Conservation (phyloP, 2,797 vertebrate species). For the Halcyon smyrnensis region DNA sequence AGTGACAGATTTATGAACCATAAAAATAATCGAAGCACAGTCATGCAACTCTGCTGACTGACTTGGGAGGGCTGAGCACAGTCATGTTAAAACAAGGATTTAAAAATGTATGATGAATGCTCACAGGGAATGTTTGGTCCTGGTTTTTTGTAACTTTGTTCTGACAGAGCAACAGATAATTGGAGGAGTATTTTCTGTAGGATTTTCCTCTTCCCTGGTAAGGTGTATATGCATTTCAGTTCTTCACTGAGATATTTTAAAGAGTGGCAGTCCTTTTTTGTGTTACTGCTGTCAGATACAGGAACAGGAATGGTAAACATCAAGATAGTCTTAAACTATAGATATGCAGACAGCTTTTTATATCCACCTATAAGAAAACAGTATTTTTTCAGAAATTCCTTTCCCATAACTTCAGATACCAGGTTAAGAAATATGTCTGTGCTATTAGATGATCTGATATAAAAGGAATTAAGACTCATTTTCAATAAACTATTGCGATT, state of each 20-base stretch:
- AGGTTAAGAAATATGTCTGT: not conserved
- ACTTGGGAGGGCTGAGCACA: not conserved
- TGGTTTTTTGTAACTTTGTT: not conserved
- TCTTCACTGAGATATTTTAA: not conserved
- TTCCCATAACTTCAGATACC: not conserved
- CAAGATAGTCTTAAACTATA: not conserved
- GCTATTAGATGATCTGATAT: not conserved
- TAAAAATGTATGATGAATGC: not conserved
- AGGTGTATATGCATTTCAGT: not conserved
- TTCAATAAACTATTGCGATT: not conserved
- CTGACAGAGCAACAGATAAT: not conserved
- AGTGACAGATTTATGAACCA: not conserved
- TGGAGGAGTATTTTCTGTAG: not conserved
- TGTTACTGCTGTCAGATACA: not conserved
- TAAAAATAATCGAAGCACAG: not conserved
- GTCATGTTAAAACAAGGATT: not conserved
- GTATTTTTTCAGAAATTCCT: not conserved
- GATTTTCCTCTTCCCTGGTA: not conserved
- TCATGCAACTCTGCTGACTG: not conserved
- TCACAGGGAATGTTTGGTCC: not conserved
- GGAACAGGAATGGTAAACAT: not conserved
- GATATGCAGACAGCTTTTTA: not conserved
- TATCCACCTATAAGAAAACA: not conserved
- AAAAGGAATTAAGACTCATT: not conserved
- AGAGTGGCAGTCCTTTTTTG: accelerated